These are phyloP conservation scores for Sebastes wilsoni DNA, from an alignment of 2,797 vertebrate species.

Conservation along the genomic window DNA sequence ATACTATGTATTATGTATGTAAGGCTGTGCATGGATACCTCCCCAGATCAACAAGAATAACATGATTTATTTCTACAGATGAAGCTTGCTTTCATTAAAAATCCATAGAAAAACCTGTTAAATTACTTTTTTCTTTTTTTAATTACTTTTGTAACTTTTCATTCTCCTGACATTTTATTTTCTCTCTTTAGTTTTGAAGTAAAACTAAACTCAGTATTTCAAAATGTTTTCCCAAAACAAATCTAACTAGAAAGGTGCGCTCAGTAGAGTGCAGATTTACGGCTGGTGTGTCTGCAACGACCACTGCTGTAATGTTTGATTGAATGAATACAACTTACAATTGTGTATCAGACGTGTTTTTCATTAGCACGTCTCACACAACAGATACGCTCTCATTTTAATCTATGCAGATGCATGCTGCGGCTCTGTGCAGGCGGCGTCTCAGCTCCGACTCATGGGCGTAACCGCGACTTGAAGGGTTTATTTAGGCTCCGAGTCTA, in stretches of 20 bases:
- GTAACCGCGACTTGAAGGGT: too few species aligned
- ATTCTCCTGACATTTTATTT: background rate
- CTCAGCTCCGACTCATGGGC: too few species aligned
- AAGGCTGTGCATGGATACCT: background rate
- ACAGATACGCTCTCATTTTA: too few species aligned
- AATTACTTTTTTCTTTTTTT: background rate
- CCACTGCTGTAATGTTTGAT: too few species aligned
- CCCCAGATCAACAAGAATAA: background rate
- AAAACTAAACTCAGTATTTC: background rate
- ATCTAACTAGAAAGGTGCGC: background rate
- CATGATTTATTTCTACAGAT: background rate
- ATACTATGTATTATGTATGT: background rate
- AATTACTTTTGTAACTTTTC: background rate
- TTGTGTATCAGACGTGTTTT: too few species aligned
- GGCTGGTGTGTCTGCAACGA: too few species aligned
- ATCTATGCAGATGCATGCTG: too few species aligned
- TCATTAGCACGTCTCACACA: too few species aligned
- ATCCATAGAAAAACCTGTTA: background rate
- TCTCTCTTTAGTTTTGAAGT: background rate
- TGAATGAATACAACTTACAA: too few species aligned
- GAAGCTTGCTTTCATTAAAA: background rate
- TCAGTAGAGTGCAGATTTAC: too few species aligned
- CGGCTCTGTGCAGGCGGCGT: too few species aligned
- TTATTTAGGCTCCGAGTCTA: too few species aligned
- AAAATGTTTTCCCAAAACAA: background rate